Conservation (phyloP, 2,113 vertebrate species). For the Urocolius indicus region DNA sequence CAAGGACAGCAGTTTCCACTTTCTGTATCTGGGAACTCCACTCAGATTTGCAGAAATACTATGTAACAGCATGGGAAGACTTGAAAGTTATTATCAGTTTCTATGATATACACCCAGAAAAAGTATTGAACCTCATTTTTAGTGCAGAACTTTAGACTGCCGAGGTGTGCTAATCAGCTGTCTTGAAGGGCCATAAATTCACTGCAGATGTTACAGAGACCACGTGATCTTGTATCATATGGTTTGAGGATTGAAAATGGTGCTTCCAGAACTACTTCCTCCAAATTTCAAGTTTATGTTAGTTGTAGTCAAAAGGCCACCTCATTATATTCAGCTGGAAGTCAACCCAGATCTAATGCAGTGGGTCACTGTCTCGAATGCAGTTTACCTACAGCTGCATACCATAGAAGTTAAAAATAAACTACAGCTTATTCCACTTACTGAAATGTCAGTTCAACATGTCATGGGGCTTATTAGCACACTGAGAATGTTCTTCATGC, state of each 20-base stretch:
- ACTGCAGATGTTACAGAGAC: neutral
- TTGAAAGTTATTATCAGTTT: neutral
- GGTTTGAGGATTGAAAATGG: neutral
- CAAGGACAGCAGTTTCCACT: neutral
- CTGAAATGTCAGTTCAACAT: conserved; percentile 40
- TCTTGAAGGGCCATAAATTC: neutral
- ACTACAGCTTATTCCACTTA: neutral
- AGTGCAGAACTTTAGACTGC: neutral
- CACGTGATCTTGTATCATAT: neutral
- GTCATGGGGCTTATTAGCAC: conserved; percentile 55
- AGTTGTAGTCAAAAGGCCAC: neutral
- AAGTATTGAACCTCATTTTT: neutral
- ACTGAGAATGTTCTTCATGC: conserved; percentile 59
- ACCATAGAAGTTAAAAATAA: conserved; percentile 52
- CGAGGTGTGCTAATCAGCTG: neutral
- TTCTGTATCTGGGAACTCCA: neutral
- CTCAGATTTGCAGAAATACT: neutral
- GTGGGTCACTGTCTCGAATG: neutral
- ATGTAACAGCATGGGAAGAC: neutral
- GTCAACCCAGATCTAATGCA: neutral
- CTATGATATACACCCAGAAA: neutral
- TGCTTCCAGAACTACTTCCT: neutral
- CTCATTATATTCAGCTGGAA: conserved; percentile 5
- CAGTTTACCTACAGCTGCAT: neutral
- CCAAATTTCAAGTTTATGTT: neutral